phyloP scores from a whole-genome alignment of 2,113 vertebrate genomes.

The Grus americana region DNA sequence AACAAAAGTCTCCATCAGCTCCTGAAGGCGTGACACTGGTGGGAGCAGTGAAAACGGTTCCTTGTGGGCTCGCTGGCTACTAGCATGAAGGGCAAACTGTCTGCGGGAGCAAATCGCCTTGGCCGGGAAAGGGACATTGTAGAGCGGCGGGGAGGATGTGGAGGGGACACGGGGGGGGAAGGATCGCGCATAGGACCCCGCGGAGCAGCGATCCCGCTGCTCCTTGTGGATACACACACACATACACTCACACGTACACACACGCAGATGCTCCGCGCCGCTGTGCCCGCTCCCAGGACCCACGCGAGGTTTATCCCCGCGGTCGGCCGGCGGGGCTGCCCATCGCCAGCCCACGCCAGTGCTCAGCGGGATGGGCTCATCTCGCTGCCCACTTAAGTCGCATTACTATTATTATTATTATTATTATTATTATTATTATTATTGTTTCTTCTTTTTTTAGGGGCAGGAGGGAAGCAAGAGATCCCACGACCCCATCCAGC shows the following conservation, averaged over 20 bases:
- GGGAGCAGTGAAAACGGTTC: neutral
- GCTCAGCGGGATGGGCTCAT: neutral
- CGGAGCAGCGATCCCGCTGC: neutral
- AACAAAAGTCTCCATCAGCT: constrained; percentile 16
- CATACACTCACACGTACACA: neutral
- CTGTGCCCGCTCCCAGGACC: neutral
- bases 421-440: neutral
- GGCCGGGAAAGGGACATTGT: neutral
- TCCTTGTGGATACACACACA: neutral
- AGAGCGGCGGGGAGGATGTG: neutral
- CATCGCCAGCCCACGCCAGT: neutral
- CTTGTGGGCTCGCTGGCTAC: neutral
- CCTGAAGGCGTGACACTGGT: neutral
- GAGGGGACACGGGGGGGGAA: neutral
- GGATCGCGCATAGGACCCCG: neutral
- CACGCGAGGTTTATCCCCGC: neutral
- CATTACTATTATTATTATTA: too few species aligned
- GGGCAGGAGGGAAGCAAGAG: neutral
- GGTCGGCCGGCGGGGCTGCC: neutral
- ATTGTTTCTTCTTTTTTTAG: neutral
- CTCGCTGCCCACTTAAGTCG: neutral
- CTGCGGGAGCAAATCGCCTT: neutral
- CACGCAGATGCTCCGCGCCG: accelerated
- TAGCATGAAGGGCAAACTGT: neutral
- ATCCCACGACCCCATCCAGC: neutral